Evolutionary conservation across 2,888 invertebrate genomes (phyloP), one percentile per base, ranked within the genome.

Genomic region (Heliconius charithonia): DNA sequence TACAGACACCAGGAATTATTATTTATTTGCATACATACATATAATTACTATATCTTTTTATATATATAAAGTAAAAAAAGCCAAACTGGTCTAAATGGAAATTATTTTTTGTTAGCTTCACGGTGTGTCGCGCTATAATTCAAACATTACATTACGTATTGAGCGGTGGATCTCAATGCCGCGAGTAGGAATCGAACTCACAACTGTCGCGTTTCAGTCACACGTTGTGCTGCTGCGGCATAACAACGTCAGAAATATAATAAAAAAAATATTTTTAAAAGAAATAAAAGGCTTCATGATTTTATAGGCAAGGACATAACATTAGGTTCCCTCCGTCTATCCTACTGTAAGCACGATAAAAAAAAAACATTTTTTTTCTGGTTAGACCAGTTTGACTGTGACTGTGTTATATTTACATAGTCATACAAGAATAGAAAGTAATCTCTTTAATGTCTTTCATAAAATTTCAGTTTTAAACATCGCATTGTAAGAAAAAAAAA

Each of bases 1-100:
- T 56, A 75, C 77, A 73, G 37, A 76, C 59, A 73, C 37, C 67
- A n/a, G 9, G 9, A 66, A 66, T 59, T 13, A 19, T 29, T 56
- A 71, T 56, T 29, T 56, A 32, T 71, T 32, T 59, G 56, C n/a
- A 59, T 59, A 72, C 6, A 56, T 25, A 41, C 4, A 69, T 25
- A 69, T 41, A 41, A 45, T 45, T 1, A 45, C 29, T 29, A 56
- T 9, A 56, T 56, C n/a, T 56, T 22, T 22, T 22, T 22, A 16
- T 56, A 19, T 25, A 62, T 25, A 62, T 12, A n/a, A 62, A 62
- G 12, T 25, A 10, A 9, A 62, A 25, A 12, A n/a, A 59, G 59
- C 9, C n/a, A 59, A 62, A 25, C 62, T 62, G 62, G 25, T 62
- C 62, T 62, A 62, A 13, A 45, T 45, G 6, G 16, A 16, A 45